Evolutionary conservation across 2,113 vertebrate genomes (phyloP), one percentile per base, ranked within the genome.

Genomic region (Chroicocephalus ridibundus): DNA sequence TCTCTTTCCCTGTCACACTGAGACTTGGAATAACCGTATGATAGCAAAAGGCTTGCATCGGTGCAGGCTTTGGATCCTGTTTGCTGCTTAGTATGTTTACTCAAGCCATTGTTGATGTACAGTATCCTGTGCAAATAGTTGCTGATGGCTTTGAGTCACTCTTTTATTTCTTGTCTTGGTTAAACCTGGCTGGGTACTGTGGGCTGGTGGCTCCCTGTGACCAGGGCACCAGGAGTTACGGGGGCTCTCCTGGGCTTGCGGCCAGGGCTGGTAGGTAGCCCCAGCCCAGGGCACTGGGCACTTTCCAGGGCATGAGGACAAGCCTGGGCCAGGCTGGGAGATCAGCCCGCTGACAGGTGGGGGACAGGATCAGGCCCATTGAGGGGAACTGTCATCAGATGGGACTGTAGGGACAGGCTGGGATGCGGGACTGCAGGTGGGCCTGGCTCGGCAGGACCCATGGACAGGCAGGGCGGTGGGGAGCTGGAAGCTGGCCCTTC

Each of bases 341-440:
- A 6, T 38, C n/a, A 58, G 55, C 14, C 34, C 9, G 5, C 6
- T 0, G 1, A n/a, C 26, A 32, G 47, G 2, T 58, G 5, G 3
- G 5, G 11, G 17, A 2, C 13, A 75, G 51, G 29, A 34, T 40
- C 68, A 27, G 40, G 5, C 36, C 52, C 0, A 0, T 9, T 47
- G 51, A 20, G 72, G 15, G 6, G 11, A 38, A 0, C 84, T 3
- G 5, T 46, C 24, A 6, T 55, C 60, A 68, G 51, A 7, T 8
- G 18, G 36, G 38, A 51, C 55, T 6, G 3, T 15, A 55, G n/a
- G 58, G 13, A 6, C 1, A 7, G 29, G 7, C 40, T 26, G 60
- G 32, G 31, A 13, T 21, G 9, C 20, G 32, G 19, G 32, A 9
- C 25, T 2, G 1, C 1, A 2, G 11, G 15, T 11, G 11, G 55